Conservation (phyloP, 2,888 invertebrate species). For the Heteromyza rotundicornis region DNA sequence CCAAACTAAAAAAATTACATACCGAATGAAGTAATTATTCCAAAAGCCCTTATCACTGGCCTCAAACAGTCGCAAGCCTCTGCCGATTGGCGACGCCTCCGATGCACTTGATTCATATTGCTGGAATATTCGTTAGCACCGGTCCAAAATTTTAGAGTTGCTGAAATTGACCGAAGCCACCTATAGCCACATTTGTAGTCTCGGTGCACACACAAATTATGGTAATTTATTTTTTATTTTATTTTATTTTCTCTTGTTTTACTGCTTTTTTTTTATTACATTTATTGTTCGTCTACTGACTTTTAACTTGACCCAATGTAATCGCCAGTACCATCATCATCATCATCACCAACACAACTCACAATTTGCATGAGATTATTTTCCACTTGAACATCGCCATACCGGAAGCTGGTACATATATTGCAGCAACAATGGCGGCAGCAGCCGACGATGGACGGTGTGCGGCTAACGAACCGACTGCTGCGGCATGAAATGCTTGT, state of each 20-base stretch:
- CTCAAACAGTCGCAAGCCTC: slow-evolving; percentile 59
- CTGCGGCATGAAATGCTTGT: not conserved
- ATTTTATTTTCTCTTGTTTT: not conserved
- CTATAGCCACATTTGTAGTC: too few species aligned
- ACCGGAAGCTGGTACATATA: not conserved
- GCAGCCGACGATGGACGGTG: not conserved
- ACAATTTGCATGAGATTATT: not conserved
- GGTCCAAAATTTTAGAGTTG: too few species aligned
- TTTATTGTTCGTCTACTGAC: not conserved
- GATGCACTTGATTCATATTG: slow-evolving; percentile 50
- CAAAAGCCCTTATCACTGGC: slow-evolving; percentile 60
- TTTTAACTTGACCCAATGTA: slow-evolving; percentile 10
- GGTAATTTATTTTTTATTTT: slow-evolving; percentile 3
- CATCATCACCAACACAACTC: not conserved
- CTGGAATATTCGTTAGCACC: too few species aligned
- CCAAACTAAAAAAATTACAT: slow-evolving; percentile 37
- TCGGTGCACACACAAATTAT: not conserved
- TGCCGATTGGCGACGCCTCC: slow-evolving; percentile 56
- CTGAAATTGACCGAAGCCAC: too few species aligned
- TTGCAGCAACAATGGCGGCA: not conserved
- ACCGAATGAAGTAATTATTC: slow-evolving; percentile 61
- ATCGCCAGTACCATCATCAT: slow-evolving; percentile 9
- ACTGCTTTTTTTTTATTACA: not conserved
- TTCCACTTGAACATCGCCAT: not conserved
- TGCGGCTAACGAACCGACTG: slow-evolving; percentile 1